Base-by-base conservation (phyloP, 1,140 invertebrate genomes). In the Solen grandis region DNA sequence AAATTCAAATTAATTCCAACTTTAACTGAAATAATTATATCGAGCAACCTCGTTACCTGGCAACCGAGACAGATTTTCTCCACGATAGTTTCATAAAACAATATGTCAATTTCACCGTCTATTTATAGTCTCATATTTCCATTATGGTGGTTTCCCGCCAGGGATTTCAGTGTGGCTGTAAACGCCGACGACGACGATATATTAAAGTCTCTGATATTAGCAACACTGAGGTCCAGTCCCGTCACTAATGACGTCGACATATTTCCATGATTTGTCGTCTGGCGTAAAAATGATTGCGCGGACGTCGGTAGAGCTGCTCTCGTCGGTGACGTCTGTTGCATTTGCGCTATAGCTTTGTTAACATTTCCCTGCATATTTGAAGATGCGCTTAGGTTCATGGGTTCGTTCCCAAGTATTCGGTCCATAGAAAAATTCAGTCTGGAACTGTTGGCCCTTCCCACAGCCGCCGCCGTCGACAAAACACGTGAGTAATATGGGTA, bases 401-500 rank as follows among this genome's bases (percentile, higher is more conserved):
- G 76, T 46, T 79, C 76, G 31, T 79, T 79, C 52, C 85, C 85
- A 5, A 86, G 55, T 10, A 86, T 75, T 78, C 85, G 66, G 62
- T 86, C 85, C 27, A 86, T 78, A 5, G 85, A 86, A 41, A 86
- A 86, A 22, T 80, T 63, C 16, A 73, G 66, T 35, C 76, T 63
- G 16, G 79, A 38, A 35, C 59, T 72, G 16, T 69, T 35, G 14
- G 60, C 62, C 33, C 79, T 65, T 25, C 75, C 82, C 50, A 84
- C 62, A 0, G 79, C 68, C 16, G 84, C 80, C 35, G 84, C 70
- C 50, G 82, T 70, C n/a, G 84, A 82, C 19, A 86, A 57, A n/a
- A 83, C 55, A 19, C 80, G 72, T 33, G 81, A 84, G 59, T 79
- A 79, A 62, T 86, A 86, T 1, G 84, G 84, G 38, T 86, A 86